Evolutionary conservation across 2,113 vertebrate species (phyloP).

Genomic region (Forbesichthys papilliferus): DNA sequence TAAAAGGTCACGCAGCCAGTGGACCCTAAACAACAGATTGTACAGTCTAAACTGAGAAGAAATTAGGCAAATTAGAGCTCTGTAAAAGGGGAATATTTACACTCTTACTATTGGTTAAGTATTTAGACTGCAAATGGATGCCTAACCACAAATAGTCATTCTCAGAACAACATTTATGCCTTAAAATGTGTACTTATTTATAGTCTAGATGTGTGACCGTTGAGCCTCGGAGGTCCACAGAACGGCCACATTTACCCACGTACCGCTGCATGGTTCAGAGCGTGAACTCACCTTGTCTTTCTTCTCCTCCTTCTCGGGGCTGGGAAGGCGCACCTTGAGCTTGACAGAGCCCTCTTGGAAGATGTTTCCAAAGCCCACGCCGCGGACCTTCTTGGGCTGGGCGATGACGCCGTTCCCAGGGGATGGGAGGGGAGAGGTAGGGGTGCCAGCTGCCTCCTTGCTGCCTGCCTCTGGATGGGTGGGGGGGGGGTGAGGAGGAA

Average conservation of each 20-base stretch:
- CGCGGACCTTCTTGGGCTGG: constrained; percentile 93
- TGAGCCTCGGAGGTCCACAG: too few relatives aligned
- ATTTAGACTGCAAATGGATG: too few relatives aligned
- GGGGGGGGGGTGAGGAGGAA: not conserved
- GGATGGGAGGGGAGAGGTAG: constrained; percentile 76
- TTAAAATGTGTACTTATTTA: too few relatives aligned
- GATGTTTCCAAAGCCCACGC: constrained; percentile 95
- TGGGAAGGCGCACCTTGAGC: constrained; percentile 81
- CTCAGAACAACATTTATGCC: too few relatives aligned
- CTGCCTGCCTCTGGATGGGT: constrained; percentile 55
- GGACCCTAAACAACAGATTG: too few relatives aligned
- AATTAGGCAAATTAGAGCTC: too few relatives aligned
- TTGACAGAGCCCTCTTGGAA: constrained; percentile 93
- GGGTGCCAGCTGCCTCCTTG: constrained; percentile 55
- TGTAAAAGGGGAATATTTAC: too few relatives aligned
- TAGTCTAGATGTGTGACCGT: too few relatives aligned
- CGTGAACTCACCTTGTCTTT: constrained; percentile 83
- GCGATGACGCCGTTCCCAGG: constrained; percentile 77
- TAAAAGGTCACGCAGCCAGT: too few relatives aligned
- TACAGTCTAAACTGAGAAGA: too few relatives aligned
- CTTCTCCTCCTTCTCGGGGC: constrained; percentile 84
- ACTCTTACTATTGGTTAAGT: too few relatives aligned
- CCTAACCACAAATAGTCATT: too few relatives aligned
- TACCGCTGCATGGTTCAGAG: not conserved
- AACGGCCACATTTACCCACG: not conserved